Base-by-base conservation (phyloP, 1,140 invertebrate species). In the Caenorhabditis tropicalis region DNA sequence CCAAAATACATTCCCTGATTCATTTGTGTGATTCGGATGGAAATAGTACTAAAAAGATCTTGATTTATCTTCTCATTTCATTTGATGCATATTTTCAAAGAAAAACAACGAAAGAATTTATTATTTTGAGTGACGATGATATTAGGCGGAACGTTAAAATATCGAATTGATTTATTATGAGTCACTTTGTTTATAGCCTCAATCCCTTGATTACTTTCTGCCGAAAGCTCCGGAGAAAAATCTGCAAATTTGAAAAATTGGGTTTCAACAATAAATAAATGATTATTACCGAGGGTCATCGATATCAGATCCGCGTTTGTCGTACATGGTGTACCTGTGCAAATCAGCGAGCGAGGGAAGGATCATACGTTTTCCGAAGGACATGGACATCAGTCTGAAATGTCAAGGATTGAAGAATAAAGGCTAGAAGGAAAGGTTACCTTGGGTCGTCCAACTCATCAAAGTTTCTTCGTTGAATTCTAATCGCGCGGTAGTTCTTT, bases 301-400 rank as follows among this genome's bases (percentile, higher is more conserved):
- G 29, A 74, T 74, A 74, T 74, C 65, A 39, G 65, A 43, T 74
- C 65, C 65, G n/a, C 65, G 65, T 74, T 74, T 74, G 65, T 74
- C 65, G 65, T 74, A 74, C 36, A 74, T 74, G n/a, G 65, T 74
- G 65, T 74, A 74, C 65, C 65, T 74, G n/a, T 74, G 65, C 65
- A 74, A 74, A 43, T 74, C 65, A 24, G 65, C 65, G 4, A 74
- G 65, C 9, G 36, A 74, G n/a, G 65, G 65, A n/a, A 74, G 65
- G 19, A 43, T 43, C 65, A 74, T 43, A 19, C 65, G 65, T 74
- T 74, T 74, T 43, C 65, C 65, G 24, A 74, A 74, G 15, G 65
- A 74, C 65, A 74, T 74, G 3, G 65, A 43, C 65, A 74, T 74
- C 65, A 74, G 33, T 74, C 65, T 74, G 21, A 43, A 74, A 65